phyloP scores from a whole-genome alignment of 2,113 vertebrate species.

The Chlorodrepanis virens region DNA sequence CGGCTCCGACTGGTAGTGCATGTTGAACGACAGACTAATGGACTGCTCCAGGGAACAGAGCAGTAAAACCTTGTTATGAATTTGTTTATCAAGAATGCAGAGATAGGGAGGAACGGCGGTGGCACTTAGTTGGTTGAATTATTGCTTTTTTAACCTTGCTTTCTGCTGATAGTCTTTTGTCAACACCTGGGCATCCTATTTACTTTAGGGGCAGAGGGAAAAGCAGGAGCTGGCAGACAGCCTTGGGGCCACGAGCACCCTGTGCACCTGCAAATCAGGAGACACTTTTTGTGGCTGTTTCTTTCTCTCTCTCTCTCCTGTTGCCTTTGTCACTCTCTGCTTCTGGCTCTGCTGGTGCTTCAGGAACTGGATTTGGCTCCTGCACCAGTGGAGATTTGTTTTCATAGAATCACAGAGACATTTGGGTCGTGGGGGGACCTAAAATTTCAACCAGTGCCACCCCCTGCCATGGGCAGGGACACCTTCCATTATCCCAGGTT shows the following conservation, averaged over 20 bases:
- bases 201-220: not conserved
- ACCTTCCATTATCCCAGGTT: accelerated
- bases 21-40: constrained; percentile 31
- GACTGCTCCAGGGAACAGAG: constrained; percentile 7
- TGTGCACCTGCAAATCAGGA: not conserved
- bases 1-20: not conserved
- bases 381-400: accelerated
- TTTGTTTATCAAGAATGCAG: constrained; percentile 40
- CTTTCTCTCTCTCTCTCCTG: not conserved
- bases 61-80: constrained; percentile 32
- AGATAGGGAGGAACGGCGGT: not conserved
- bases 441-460: accelerated
- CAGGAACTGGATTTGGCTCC: not conserved
- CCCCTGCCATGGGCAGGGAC: not conserved
- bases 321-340: not conserved
- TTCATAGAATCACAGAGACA: accelerated
- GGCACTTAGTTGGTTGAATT: constrained; percentile 34
- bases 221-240: not conserved
- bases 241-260: accelerated
- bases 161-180: not conserved
- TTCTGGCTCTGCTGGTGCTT: not conserved
- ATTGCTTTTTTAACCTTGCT: constrained; percentile 33
- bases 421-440: not conserved
- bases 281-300: not conserved
- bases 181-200: not conserved